phyloP scores from a whole-genome alignment of 2,797 vertebrate species.

The Alfaro cultratus region DNA sequence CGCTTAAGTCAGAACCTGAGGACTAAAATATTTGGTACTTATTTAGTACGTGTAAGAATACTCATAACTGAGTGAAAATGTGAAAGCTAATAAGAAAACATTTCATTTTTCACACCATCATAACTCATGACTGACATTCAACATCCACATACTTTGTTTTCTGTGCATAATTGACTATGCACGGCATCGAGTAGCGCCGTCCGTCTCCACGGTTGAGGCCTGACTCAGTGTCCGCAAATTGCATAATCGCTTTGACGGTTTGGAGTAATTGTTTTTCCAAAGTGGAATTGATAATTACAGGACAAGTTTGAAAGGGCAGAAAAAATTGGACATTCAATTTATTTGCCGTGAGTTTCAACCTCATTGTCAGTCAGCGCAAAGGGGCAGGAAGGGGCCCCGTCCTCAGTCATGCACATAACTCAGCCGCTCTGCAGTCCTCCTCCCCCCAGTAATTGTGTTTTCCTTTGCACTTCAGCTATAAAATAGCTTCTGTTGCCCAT shows the following conservation, averaged over 20 bases:
- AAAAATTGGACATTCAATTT: conserved; percentile 22
- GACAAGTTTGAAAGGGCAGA: conserved; percentile 21
- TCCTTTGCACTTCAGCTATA: conserved; percentile 56
- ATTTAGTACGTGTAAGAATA: background rate
- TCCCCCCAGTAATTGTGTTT: conserved; percentile 62
- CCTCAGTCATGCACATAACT: conserved; percentile 55
- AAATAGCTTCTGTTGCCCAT: conserved; percentile 62
- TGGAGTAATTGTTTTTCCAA: conserved; percentile 25
- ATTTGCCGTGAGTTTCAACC: conserved; percentile 40
- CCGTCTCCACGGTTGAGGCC: background rate
- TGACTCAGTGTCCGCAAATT: conserved; percentile 4
- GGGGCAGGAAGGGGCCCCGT: conserved; percentile 44
- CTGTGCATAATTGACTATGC: too few relatives aligned
- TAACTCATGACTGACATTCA: background rate
- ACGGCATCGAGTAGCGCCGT: background rate
- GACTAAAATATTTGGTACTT: background rate
- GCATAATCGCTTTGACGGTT: conserved; percentile 30
- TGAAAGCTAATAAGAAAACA: background rate
- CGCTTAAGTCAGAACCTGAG: background rate
- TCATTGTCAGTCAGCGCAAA: conserved; percentile 37
- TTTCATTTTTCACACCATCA: background rate
- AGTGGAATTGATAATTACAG: conserved; percentile 45
- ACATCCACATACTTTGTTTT: background rate
- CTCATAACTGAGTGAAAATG: background rate
- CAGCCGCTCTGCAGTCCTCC: conserved; percentile 40